Evolutionary conservation across 2,888 invertebrate genomes (phyloP), one percentile per base, ranked within the genome.

Genomic region (Pherbina coryleti): DNA sequence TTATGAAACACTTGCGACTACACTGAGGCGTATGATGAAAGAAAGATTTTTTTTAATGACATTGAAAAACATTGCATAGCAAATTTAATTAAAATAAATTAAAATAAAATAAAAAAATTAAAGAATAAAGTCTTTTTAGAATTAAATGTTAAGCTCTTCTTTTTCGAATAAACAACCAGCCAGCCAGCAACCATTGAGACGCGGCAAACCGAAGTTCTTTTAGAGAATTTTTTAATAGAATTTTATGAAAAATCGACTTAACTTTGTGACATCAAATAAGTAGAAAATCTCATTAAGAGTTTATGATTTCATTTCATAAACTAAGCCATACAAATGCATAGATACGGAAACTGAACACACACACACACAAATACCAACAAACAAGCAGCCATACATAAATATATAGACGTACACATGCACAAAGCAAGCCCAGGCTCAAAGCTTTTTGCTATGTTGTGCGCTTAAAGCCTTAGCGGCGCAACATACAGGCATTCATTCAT

Each of bases 221-320:
- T 44, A 44, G 28, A 67, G 11, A 5, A 55, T 53, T 53, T 34
- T 25, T 31, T 34, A 67, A 67, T 44, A 67, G 34, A 5, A 67
- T 37, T 37, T 67, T 34, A 55, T 34, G 34, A 57, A 53, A 51
- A 51, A 74, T 31, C 64, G 51, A 49, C 74, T 74, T 74, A 66
- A 53, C 64, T 64, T 64, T 19, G 53, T 66, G 74, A 64, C 64
- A 64, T 64, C 51, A 72, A 57, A 57, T 51, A 69, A 69, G 49
- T 19, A 72, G 70, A 31, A 70, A 73, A 60, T 73, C 73, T 73
- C 73, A 74, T 74, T 74, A 74, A 44, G 51, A 62, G 51, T 53
- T 49, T 22, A 49, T 31, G 51, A 49, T 69, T 49, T 25, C 25
- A 57, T 22, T n/a, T 70, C 9, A 57, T 25, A 64, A 64, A 66